Percentiles rank a stretch among this genome's conserved stretches.
Conservation (phyloP, 2,888 invertebrate species). For the Nomada ruficornis region DNA sequence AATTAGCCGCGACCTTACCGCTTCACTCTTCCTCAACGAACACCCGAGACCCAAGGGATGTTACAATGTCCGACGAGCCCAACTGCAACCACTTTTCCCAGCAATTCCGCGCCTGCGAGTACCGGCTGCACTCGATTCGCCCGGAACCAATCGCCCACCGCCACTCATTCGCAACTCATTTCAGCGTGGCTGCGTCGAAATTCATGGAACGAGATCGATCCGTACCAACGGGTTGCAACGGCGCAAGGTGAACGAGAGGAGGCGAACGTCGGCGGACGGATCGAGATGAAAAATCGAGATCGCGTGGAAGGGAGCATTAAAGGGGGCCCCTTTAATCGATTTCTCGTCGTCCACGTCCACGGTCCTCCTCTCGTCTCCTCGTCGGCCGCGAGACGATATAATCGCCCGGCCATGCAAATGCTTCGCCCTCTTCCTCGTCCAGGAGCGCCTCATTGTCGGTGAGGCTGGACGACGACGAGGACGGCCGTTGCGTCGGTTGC, state of each 20-base stretch:
- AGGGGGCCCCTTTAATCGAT: slow-evolving; percentile 39
- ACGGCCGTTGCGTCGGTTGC: slow-evolving; percentile 53
- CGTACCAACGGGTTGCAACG: neutral
- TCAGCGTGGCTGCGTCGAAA: slow-evolving; percentile 15
- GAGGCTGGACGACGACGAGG: slow-evolving; percentile 32
- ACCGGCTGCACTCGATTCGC: neutral
- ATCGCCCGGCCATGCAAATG: slow-evolving; percentile 61
- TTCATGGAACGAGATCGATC: slow-evolving; percentile 15
- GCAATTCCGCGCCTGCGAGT: neutral
- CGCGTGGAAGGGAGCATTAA: slow-evolving; percentile 33
- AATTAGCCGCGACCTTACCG: too few relatives aligned
- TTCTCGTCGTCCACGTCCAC: slow-evolving; percentile 3
- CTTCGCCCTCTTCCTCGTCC: slow-evolving; percentile 11
- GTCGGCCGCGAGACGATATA: slow-evolving; percentile 43
- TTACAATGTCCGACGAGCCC: too few relatives aligned
- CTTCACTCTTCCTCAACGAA: too few relatives aligned
- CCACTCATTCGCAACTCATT: slow-evolving; percentile 49
- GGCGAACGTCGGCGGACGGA: neutral
- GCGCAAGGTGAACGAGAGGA: slow-evolving; percentile 14
- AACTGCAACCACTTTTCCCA: neutral
- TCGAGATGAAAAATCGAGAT: slow-evolving; percentile 22
- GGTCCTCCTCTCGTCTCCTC: slow-evolving; percentile 1
- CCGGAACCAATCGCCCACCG: slow-evolving; percentile 17
- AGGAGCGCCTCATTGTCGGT: slow-evolving; percentile 51
- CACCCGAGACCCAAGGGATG: too few relatives aligned